Base-by-base conservation (phyloP, 2,888 invertebrate species). In the Meloe dianella region DNA sequence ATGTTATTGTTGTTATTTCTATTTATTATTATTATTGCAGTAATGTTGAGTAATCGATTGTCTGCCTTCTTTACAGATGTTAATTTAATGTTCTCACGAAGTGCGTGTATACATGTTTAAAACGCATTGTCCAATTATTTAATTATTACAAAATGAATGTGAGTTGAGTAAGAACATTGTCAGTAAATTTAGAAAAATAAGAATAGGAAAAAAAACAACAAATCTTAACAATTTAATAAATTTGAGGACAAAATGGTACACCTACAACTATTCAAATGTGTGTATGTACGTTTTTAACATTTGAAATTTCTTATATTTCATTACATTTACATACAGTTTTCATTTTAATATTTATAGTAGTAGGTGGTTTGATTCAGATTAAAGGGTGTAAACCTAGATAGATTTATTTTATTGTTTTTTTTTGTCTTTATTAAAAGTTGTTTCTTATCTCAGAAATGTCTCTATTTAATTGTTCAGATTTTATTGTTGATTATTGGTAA, bases 21-120 rank as follows among this genome's bases (percentile, higher is more conserved):
- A 41, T 67, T 68, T 65, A 63, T 68, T 68, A 41, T 57, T 38
- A 29, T 7, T 67, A 32, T 67, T 67, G 64, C 67, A 47, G n/a
- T 54, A 62, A 64, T 57, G 56, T 68, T 65, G 58, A 56, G 68
- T 57, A 68, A 68, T 41, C 41, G 41, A 41, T 41, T 41, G 41
- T 41, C 41, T 41, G 41, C 41, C 63, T 65, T 24, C 62, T 64
- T 64, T 67, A 60, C 63, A 63, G 66, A 66, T 60, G 56, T 54
- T 63, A 63, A 57, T 60, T 41, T 58, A 64, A 59, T 66, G 67
- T 70, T 71, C 69, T 64, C 68, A 70, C 71, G 69, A 69, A 69
- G 63, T 70, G 71, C 71, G 69, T 70, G 68, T 61, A 32, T 66
- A 63, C 41, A 32, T 38, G 38, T 60, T 57, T 38, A 57, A 63